Conservation (phyloP, 2,888 invertebrate species). For the Limnephilus lunatus region DNA sequence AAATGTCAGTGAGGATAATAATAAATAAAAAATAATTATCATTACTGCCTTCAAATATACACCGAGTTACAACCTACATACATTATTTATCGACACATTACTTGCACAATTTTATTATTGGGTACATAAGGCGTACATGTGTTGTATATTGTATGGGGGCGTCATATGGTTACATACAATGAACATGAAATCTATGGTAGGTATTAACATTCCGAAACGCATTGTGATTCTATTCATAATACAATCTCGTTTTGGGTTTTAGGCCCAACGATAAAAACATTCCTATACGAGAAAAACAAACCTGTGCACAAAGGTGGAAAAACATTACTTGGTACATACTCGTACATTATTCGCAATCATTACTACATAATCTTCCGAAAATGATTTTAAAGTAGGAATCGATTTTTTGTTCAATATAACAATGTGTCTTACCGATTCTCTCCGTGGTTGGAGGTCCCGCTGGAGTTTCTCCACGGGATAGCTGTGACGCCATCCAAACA, state of each 20-base stretch:
- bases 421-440: slow-evolving; percentile 57
- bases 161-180: background rate
- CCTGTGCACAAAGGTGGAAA: background rate
- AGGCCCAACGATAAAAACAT: background rate
- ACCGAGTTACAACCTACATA: background rate
- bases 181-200: background rate
- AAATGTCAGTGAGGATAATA: background rate
- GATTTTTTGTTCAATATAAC: background rate
- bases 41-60: background rate
- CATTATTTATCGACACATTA: background rate
- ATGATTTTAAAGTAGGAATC: background rate
- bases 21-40: background rate
- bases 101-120: slow-evolving; percentile 2
- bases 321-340: background rate
- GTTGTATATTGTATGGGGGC: background rate
- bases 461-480: slow-evolving; percentile 88
- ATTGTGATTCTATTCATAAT: background rate
- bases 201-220: background rate
- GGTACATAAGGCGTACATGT: background rate
- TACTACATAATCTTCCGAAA: background rate
- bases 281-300: background rate
- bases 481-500: slow-evolving; percentile 89
- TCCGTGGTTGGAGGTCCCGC: slow-evolving; percentile 75
- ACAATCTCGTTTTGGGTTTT: background rate
- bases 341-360: no score